Base-by-base conservation (phyloP, 2,113 vertebrate genomes). In the Himantopus leucocephalus region DNA sequence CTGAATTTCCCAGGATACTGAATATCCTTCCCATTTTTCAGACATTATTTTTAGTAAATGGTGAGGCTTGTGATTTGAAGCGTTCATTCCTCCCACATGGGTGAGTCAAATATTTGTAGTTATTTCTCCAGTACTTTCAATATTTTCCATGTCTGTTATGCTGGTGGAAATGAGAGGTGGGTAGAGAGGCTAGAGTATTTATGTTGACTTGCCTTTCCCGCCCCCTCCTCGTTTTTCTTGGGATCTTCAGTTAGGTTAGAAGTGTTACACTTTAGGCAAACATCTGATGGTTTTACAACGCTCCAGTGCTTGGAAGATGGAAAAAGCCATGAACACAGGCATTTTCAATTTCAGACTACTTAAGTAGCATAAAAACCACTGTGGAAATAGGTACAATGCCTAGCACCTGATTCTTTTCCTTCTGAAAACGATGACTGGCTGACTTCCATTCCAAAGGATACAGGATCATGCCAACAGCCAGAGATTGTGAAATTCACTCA, bases 41-140 rank as follows among this genome's bases (percentile, higher is more conserved):
- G 76, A 45, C 29, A 63, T 59, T 96, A 95, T 94, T 94, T 97
- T 96, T 96, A 96, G 92, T 74, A 86, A 86, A 84, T 80, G 71
- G 78, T 58, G 56, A 88, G 59, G 76, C 86, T 94, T 91, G 91
- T 96, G 94, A 95, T 94, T 92, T 86, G 50, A 73, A 88, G 35
- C 34, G 66, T 52, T 94, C 91, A 92, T 94, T 80, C 63, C 79
- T 90, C 60, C 76, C 89, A 58, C 63, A 9, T 8, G 41, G 63
- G 50, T 29, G 22, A 94, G 79, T 73, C 79, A 86, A 94, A 67
- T 91, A 95, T 94, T 96, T 94, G 92, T 88, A 92, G 94, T 63
- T 89, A 77, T 80, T 96, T 92, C 92, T 94, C 81, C 92, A 92
- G 56, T 94, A 58, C 58, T 93, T 95, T 75, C 87, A 89, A 23